Evolutionary conservation across 35 echinoderm and acorn worm genomes (phyloP).

Genomic region (Apostichopus californicus): DNA sequence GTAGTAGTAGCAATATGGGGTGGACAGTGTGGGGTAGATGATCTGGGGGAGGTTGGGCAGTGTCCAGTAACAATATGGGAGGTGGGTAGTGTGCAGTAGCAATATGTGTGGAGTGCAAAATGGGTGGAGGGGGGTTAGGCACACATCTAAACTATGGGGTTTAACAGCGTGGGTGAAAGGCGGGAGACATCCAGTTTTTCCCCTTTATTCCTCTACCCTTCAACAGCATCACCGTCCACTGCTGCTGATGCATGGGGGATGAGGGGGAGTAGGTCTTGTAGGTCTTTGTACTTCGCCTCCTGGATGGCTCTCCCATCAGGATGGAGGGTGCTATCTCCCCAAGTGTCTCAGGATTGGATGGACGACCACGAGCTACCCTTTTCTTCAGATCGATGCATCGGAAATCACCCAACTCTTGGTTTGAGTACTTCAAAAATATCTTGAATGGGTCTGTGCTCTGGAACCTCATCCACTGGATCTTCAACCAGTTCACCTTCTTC

Average conservation of each 20-base stretch:
- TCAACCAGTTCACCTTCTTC: slow-evolving; percentile 4
- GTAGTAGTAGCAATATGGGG: too few relatives aligned
- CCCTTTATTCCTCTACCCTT: neutral
- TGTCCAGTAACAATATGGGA: too few relatives aligned
- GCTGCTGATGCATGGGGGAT: neutral
- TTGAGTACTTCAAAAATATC: neutral
- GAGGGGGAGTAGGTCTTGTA: slow-evolving; percentile 8
- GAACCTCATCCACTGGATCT: slow-evolving; percentile 12
- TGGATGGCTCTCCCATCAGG: neutral
- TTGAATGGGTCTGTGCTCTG: slow-evolving; percentile 14
- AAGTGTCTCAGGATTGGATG: neutral
- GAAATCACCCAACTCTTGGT: neutral
- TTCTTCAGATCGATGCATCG: slow-evolving; percentile 5
- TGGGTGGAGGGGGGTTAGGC: neutral
- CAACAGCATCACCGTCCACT: neutral
- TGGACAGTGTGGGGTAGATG: too few relatives aligned
- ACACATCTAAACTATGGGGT: neutral
- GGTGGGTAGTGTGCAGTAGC: too few relatives aligned
- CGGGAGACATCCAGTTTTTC: neutral
- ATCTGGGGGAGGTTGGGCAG: too few relatives aligned
- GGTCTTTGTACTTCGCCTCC: neutral
- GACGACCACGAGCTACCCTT: neutral
- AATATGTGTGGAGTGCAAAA: too few relatives aligned
- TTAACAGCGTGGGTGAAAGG: neutral
- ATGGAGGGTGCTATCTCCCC: neutral